A percentile compares a stretch with the other conserved stretches of the same genome.
Evolutionary conservation across 1,140 invertebrate genomes (phyloP).

Genomic region (Drosophila repleta): DNA sequence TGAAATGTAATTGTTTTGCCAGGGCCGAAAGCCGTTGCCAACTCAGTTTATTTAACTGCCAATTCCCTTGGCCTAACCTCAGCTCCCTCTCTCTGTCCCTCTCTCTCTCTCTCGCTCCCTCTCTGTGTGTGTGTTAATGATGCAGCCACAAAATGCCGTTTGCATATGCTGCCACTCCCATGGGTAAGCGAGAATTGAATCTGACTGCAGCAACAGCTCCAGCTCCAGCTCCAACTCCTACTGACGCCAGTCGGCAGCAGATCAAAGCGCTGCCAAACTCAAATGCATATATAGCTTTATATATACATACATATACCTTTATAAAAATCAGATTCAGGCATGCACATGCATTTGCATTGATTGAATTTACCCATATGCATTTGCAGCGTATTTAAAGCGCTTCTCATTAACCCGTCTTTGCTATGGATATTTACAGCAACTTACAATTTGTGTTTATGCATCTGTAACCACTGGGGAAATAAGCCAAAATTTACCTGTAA

Average conservation of each 20-base stretch:
- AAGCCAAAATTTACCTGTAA: constrained; percentile 45
- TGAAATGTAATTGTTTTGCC: constrained; percentile 80
- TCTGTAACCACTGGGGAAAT: not conserved
- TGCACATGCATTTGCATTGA: constrained; percentile 34
- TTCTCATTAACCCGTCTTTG: constrained; percentile 1
- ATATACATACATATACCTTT: constrained; percentile 39
- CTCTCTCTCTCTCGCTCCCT: constrained; percentile 1
- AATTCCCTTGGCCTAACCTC: constrained; percentile 10
- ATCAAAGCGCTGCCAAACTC: constrained; percentile 41
- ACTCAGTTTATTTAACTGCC: constrained; percentile 49
- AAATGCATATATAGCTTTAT: constrained; percentile 45
- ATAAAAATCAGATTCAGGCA: constrained; percentile 52
- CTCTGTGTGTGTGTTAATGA: constrained; percentile 59
- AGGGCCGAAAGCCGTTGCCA: constrained; percentile 3
- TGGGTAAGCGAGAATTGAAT: constrained; percentile 16
- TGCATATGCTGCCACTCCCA: constrained; percentile 71
- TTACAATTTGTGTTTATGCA: too few species aligned
- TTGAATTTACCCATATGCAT: constrained; percentile 25
- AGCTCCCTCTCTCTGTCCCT: constrained; percentile 1
- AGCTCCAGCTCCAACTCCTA: not conserved
- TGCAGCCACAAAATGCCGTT: constrained; percentile 78
- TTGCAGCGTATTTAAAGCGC: constrained; percentile 4
- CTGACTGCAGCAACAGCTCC: not conserved
- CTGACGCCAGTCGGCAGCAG: constrained; percentile 11
- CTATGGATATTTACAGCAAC: too few species aligned